Conservation (phyloP, 1,140 invertebrate genomes). For the Drosophila baimaii region DNA sequence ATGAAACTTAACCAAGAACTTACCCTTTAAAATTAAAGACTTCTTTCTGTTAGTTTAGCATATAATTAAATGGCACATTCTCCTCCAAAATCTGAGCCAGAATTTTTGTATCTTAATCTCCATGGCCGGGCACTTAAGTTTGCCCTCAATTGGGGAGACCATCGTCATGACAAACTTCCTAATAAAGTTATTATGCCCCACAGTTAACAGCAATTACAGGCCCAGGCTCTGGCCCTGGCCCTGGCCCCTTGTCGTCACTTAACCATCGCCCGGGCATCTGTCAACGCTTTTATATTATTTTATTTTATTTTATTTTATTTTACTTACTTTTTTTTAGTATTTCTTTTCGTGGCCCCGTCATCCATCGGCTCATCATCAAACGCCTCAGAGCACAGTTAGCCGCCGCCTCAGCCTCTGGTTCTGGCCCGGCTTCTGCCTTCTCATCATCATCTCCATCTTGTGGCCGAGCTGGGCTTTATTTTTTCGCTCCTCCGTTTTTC, state of each 20-base stretch:
- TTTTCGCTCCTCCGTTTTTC: conserved; percentile 44
- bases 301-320: conserved; percentile 17
- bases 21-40: not conserved
- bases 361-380: conserved; percentile 77
- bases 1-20: too few species aligned
- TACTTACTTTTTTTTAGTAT: conserved; percentile 11
- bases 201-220: conserved; percentile 47
- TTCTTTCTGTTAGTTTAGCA: too few species aligned
- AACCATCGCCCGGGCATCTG: conserved; percentile 22
- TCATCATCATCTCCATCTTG: conserved; percentile 35
- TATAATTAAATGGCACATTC: too few species aligned
- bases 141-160: conserved; percentile 29
- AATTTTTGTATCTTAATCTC: not conserved
- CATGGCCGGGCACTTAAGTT: conserved; percentile 17
- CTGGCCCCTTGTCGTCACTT: conserved; percentile 5
- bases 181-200: conserved; percentile 50
- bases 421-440: conserved; percentile 3
- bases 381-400: conserved; percentile 70
- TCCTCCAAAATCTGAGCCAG: too few species aligned
- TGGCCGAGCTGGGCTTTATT: not conserved
- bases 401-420: not conserved
- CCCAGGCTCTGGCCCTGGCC: not conserved
- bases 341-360: conserved; percentile 16
- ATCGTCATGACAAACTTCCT: conserved; percentile 24
- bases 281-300: conserved; percentile 23